A percentile compares a stretch with the other conserved stretches of the same genome.
phyloP scores from a whole-genome alignment of 2,113 vertebrate species.

The Coptodon bakossiorum region DNA sequence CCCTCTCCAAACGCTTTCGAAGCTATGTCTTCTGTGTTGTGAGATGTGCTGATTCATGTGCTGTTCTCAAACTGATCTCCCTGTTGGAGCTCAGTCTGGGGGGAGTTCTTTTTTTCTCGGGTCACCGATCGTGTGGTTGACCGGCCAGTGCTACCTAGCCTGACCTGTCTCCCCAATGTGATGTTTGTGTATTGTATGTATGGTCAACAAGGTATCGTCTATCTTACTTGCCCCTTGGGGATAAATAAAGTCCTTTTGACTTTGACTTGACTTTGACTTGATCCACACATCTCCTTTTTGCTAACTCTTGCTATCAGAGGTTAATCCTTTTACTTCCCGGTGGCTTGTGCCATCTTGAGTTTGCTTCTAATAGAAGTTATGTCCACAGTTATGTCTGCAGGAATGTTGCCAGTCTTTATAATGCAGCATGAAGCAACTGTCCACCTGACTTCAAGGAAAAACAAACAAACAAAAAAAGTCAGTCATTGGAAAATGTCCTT shows the following conservation, averaged over 20 bases:
- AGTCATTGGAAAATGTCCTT: background rate
- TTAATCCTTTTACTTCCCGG: background rate
- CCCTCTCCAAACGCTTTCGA: too few relatives aligned
- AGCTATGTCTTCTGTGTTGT: too few relatives aligned
- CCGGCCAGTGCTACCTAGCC: too few relatives aligned
- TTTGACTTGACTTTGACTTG: background rate
- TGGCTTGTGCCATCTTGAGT: background rate
- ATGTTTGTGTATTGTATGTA: too few relatives aligned
- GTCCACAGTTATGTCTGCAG: background rate
- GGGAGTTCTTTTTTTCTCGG: too few relatives aligned
- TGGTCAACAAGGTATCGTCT: background rate
- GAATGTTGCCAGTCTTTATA: background rate
- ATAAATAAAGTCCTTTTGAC: background rate
- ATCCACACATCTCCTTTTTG: background rate
- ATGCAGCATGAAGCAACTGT: background rate
- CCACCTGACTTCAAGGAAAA: background rate
- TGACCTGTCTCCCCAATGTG: too few relatives aligned
- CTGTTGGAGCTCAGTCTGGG: too few relatives aligned
- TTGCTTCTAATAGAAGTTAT: background rate
- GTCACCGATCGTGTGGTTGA: too few relatives aligned
- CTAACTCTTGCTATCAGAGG: background rate
- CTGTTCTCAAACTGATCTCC: too few relatives aligned
- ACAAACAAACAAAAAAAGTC: background rate
- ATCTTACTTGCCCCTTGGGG: background rate
- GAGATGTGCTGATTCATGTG: too few relatives aligned